phyloP scores from a whole-genome alignment of 2,797 vertebrate genomes.

The Chelon labrosus region DNA sequence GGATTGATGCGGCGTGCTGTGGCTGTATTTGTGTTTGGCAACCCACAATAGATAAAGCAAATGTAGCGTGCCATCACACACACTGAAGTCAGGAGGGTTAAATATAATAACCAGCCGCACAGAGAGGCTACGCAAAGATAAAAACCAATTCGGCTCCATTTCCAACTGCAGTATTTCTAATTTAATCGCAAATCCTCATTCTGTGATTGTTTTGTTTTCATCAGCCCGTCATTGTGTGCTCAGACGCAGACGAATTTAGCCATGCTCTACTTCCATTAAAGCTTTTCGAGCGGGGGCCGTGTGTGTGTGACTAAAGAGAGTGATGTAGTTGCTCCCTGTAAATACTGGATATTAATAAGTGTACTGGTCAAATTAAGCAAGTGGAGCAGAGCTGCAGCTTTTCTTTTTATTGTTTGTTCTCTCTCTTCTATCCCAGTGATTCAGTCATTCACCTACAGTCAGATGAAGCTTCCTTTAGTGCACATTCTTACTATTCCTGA shows the following conservation, averaged over 20 bases:
- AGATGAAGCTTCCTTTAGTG: conserved; percentile 34
- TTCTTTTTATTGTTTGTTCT: not conserved
- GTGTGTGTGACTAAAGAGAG: not conserved
- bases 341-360: conserved; percentile 32
- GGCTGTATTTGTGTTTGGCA: conserved; percentile 57
- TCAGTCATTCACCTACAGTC: conserved; percentile 2
- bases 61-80: conserved; percentile 64
- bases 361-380: conserved; percentile 31
- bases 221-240: conserved; percentile 36
- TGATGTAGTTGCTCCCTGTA: conserved; percentile 17
- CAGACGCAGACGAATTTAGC: conserved; percentile 38
- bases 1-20: conserved; percentile 55
- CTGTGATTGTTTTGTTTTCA: conserved; percentile 43
- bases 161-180: conserved; percentile 31
- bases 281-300: conserved; percentile 28
- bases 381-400: conserved; percentile 15
- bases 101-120: conserved; percentile 54
- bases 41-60: conserved; percentile 61
- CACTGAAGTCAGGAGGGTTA: conserved; percentile 59
- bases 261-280: conserved; percentile 34
- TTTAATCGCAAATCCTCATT: conserved; percentile 56
- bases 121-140: conserved; percentile 37
- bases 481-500: conserved; percentile 2
- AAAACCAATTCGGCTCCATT: conserved; percentile 32
- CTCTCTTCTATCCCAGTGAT: not conserved